Percentiles rank a stretch among this genome's conserved stretches.
These are phyloP conservation scores for Campoletis raptor DNA, from an alignment of 2,888 invertebrate species.

Conservation along the genomic window DNA sequence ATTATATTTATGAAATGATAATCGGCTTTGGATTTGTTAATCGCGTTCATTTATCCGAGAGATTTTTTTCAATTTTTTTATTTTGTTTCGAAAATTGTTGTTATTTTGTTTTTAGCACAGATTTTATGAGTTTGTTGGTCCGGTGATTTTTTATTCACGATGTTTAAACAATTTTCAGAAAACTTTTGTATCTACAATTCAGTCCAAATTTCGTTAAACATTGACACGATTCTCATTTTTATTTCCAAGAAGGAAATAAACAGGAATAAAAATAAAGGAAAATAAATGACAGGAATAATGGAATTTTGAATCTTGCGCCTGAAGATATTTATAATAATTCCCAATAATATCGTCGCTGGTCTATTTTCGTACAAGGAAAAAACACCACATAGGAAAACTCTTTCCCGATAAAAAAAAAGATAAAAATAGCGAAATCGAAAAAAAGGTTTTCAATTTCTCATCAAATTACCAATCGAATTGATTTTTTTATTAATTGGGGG, in stretches of 20 bases:
- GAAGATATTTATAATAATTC: neutral
- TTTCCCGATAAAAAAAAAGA: neutral
- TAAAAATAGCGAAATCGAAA: neutral
- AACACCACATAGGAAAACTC: neutral
- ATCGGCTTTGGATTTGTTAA: neutral
- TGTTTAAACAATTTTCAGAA: slow-evolving; percentile 44
- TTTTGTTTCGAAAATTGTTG: slow-evolving; percentile 8
- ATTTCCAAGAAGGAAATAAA: neutral
- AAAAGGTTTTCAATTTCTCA: neutral
- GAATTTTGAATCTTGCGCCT: neutral
- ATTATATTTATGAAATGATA: neutral
- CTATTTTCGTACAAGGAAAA: neutral
- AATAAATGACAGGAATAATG: neutral
- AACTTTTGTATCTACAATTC: neutral
- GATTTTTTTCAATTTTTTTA: slow-evolving; percentile 20
- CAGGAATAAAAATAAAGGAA: neutral
- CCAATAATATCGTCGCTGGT: neutral
- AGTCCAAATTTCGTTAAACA: neutral
- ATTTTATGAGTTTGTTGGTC: slow-evolving; percentile 57
- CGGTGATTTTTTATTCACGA: slow-evolving; percentile 32
- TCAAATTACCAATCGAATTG: neutral
- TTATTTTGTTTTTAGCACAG: slow-evolving; percentile 11
- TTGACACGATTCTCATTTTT: neutral
- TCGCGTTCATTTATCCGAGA: neutral
- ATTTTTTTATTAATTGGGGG: neutral